These are phyloP conservation scores for Eptatretus atami DNA, from an alignment of 2,797 vertebrate species.

Conservation along the genomic window DNA sequence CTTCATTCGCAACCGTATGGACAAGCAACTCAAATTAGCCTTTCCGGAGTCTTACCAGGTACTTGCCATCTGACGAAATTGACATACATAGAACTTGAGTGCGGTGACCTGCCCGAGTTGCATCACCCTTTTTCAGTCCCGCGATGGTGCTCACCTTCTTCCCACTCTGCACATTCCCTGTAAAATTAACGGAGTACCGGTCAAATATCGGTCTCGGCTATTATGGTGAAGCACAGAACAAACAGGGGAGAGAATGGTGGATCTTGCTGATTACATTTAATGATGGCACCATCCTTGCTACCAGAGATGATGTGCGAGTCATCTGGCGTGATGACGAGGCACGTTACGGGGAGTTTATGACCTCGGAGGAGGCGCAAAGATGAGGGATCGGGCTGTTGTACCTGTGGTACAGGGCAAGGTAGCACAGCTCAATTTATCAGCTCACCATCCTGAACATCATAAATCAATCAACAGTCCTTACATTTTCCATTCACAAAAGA, in stretches of 20 bases:
- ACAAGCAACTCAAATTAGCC: no score
- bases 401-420: slow-evolving; percentile 12
- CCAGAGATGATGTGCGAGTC: slow-evolving; percentile 51
- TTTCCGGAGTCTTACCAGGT: slow-evolving; percentile 25
- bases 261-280: slow-evolving; percentile 39
- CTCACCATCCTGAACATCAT: no score
- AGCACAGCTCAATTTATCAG: not conserved
- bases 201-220: no score
- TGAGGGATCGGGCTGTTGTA: slow-evolving; percentile 25
- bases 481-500: no score
- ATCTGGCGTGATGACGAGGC: slow-evolving; percentile 49
- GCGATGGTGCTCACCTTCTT: slow-evolving; percentile 39
- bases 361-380: slow-evolving; percentile 42
- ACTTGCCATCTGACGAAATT: slow-evolving; percentile 63
- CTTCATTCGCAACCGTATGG: no score
- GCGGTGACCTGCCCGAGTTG: slow-evolving; percentile 33
- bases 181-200: no score
- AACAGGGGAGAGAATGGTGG: no score
- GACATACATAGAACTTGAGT: slow-evolving; percentile 52
- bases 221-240: no score
- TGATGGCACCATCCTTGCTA: slow-evolving; percentile 65
- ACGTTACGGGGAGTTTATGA: slow-evolving; percentile 60
- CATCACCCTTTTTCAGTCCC: slow-evolving; percentile 20
- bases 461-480: no score
- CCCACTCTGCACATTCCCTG: slow-evolving; percentile 52